phyloP scores from a whole-genome alignment of 2,888 invertebrate species.

The Shargacucullia verbasci region DNA sequence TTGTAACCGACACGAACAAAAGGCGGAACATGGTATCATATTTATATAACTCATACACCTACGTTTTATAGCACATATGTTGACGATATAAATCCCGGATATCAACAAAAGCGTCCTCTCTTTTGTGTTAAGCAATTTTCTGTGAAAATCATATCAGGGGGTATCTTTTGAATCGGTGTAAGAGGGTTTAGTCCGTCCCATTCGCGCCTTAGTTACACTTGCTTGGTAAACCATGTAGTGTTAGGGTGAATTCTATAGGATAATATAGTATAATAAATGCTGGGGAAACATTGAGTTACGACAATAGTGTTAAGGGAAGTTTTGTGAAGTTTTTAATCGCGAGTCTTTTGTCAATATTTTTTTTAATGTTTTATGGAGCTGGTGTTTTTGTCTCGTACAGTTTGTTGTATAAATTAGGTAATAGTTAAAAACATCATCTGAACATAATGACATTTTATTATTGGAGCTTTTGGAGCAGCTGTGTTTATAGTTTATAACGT shows the following conservation, averaged over 20 bases:
- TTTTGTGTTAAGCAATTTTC: conserved; percentile 70
- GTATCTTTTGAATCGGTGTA: conserved; percentile 66
- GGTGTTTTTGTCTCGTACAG: too few relatives aligned
- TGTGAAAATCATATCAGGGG: conserved; percentile 70
- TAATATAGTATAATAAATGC: conserved; percentile 44
- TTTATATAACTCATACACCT: conserved; percentile 23
- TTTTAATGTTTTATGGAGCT: too few relatives aligned
- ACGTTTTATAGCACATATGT: conserved; percentile 27
- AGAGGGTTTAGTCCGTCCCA: conserved; percentile 72
- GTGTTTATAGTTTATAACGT: too few relatives aligned
- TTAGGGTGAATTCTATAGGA: conserved; percentile 43
- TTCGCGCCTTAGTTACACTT: conserved; percentile 72
- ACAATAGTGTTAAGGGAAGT: conserved; percentile 31
- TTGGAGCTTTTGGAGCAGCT: too few relatives aligned
- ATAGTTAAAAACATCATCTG: too few relatives aligned
- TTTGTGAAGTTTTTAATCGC: conserved; percentile 41
- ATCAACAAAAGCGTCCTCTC: conserved; percentile 57
- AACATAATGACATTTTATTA: too few relatives aligned
- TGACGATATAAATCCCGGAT: conserved; percentile 56
- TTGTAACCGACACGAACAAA: background rate
- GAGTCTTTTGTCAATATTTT: conserved; percentile 1
- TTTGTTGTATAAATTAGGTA: too few relatives aligned
- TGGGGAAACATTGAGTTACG: conserved; percentile 48
- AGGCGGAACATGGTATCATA: conserved; percentile 22
- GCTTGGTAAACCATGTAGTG: conserved; percentile 63